phyloP scores from a whole-genome alignment of 2,888 invertebrate genomes.

The Drosophila parthenogenetica region DNA sequence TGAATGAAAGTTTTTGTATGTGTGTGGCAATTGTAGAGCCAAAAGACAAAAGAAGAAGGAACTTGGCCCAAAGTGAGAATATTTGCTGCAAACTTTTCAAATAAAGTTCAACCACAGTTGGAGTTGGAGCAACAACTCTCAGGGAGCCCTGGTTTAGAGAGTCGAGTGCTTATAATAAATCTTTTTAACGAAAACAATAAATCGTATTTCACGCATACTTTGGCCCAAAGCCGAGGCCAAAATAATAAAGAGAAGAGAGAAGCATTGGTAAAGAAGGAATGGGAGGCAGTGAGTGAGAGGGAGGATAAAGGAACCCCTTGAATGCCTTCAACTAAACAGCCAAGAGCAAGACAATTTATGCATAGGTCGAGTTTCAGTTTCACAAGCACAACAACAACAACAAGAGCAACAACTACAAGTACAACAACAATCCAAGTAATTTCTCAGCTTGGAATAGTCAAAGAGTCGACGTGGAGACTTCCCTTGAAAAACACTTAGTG shows the following conservation, averaged over 20 bases:
- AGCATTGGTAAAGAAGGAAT: constrained; percentile 11
- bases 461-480: constrained; percentile 54
- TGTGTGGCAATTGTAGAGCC: constrained; percentile 8
- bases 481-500: constrained; percentile 73
- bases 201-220: constrained; percentile 77
- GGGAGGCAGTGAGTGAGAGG: neutral
- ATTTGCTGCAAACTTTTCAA: constrained; percentile 69
- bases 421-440: constrained; percentile 51
- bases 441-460: constrained; percentile 64
- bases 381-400: constrained; percentile 28
- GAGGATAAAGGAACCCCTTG: constrained; percentile 42
- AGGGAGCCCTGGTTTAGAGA: constrained; percentile 21
- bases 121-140: constrained; percentile 11
- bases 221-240: constrained; percentile 60
- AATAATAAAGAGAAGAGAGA: constrained; percentile 51
- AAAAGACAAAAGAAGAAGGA: constrained; percentile 1
- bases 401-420: constrained; percentile 8
- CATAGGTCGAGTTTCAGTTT: constrained; percentile 63
- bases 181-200: constrained; percentile 79
- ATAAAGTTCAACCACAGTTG: constrained; percentile 65
- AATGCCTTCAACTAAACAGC: constrained; percentile 43
- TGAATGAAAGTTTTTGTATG: constrained; percentile 1
- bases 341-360: constrained; percentile 66
- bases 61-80: constrained; percentile 32
- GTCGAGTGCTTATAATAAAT: constrained; percentile 66